These are phyloP conservation scores for Stegodyphus mimosarum DNA, from an alignment of 1,140 invertebrate species.

Conservation along the genomic window DNA sequence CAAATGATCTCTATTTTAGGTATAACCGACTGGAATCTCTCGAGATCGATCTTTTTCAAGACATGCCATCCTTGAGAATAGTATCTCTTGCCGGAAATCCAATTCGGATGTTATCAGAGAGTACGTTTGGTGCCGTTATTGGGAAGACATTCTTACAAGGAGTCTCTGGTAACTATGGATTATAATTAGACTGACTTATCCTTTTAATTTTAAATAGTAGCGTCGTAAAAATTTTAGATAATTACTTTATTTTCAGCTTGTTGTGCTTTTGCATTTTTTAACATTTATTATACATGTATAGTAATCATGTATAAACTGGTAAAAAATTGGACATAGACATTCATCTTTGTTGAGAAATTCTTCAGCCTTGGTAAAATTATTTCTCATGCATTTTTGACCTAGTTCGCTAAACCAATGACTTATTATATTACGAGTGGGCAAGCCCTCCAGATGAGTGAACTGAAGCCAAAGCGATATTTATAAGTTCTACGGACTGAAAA, in stretches of 20 bases:
- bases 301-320: background rate
- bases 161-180: conserved; percentile 15
- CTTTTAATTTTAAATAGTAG: background rate
- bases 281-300: background rate
- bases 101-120: background rate
- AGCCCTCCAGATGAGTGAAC: no score
- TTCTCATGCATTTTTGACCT: no score
- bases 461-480: no score
- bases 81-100: conserved; percentile 34
- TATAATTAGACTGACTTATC: background rate
- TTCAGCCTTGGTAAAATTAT: background rate
- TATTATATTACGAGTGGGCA: no score
- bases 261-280: background rate
- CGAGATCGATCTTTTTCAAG: conserved; percentile 5
- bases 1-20: background rate
- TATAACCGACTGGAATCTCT: conserved; percentile 12
- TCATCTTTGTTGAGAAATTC: background rate
- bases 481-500: no score
- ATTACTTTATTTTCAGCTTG: background rate
- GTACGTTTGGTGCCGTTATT: conserved; percentile 12
- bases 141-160: conserved; percentile 7
- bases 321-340: background rate
- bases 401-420: no score
- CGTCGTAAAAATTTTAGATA: no score
- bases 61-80: conserved; percentile 34